Evolutionary conservation across 2,113 vertebrate species (phyloP), one percentile per base, ranked within the genome.

Genomic region (Ceyx margarethae): DNA sequence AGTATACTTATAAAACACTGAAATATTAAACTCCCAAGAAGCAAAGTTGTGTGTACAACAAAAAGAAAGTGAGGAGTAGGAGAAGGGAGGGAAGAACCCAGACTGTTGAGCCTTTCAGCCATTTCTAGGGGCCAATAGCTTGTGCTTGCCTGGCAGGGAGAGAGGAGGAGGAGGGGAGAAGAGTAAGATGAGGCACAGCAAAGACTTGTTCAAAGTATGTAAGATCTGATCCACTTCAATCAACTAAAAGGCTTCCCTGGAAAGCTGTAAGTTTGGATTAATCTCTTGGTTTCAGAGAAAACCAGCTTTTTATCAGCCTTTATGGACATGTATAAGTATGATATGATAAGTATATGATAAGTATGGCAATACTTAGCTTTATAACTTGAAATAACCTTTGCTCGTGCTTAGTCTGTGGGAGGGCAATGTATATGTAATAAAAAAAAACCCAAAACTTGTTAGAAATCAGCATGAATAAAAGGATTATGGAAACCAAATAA

Each of bases 221-320:
- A 88, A 83, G 67, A 72, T 3, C 50, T 28, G 75, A 11, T 35
- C 53, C 53, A 64, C 45, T 48, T 5, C 2, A 91, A 89, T 77
- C 56, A 85, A 56, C 40, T 62, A 29, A 91, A 69, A 91, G 10
- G 11, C 51, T 81, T 93, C n/a, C n/a, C 45, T 80, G 28, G n/a
- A 64, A 93, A 81, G 23, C 15, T 20, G 0, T 67, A 82, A 13
- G 3, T 60, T 92, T 80, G 53, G 48, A 92, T 87, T 69, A 80
- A 76, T 17, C 46, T 87, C 67, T 69, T 66, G 25, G 46, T 89
- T 85, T 92, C 64, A 68, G 57, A 69, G 67, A 71, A 87, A 89
- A 82, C 17, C 56, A 77, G 33, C 53, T 83, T 94, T 96, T 91
- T 89, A 81, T 91, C 75, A 77, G 21, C 35, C 87, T 78, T 91